phyloP scores from a whole-genome alignment of 2,113 vertebrate genomes.

The Motacilla tschutschensis region DNA sequence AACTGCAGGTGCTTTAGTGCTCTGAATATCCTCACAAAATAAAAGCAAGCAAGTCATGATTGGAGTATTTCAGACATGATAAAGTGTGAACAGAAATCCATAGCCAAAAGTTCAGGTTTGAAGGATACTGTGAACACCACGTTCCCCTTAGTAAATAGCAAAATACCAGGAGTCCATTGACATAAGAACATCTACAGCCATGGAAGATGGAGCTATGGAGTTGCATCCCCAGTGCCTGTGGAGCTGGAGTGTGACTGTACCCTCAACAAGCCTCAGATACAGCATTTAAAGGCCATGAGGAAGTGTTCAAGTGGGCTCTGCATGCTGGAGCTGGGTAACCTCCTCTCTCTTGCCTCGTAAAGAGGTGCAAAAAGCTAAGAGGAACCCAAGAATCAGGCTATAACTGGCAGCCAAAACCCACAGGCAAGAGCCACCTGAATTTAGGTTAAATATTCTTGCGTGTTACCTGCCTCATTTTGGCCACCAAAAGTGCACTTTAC shows the following conservation, averaged over 20 bases:
- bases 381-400: not conserved
- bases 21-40: not conserved
- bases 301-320: not conserved
- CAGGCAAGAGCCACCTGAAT: not conserved
- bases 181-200: not conserved
- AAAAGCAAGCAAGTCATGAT: not conserved
- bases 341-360: not conserved
- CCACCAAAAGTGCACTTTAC: not conserved
- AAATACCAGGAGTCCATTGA: not conserved
- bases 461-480: not conserved
- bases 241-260: not conserved
- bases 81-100: not conserved
- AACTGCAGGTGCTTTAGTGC: not conserved
- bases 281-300: not conserved
- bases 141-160: not conserved
- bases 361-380: not conserved
- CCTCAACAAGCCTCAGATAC: not conserved
- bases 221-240: not conserved
- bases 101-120: not conserved
- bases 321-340: not conserved
- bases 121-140: not conserved
- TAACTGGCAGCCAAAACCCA: not conserved
- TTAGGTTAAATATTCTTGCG: not conserved
- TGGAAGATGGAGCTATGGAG: fast-evolving
- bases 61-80: not conserved